Evolutionary conservation across 2,888 invertebrate species (phyloP), one percentile per base, ranked within the genome.

Genomic region (Gnatocerus cornutus): DNA sequence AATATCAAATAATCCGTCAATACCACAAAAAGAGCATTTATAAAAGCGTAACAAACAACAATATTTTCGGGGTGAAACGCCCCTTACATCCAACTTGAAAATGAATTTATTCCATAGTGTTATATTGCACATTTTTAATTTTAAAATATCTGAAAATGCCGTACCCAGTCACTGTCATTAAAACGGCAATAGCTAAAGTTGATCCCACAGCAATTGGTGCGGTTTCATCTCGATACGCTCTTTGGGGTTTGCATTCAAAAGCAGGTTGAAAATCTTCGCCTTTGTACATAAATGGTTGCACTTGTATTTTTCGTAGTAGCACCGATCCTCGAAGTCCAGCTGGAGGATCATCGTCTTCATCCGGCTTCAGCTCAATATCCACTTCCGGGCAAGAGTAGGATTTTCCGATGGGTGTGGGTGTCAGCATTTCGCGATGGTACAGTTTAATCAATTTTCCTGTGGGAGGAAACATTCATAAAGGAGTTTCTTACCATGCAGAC

Each of bases 221-320:
- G 0, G 95, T 91, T 82, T 96, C 96, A 77, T 95, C 94, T 8
- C 94, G 88, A 73, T 86, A 87, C 30, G 86, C 86, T 71, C 86
- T 86, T 56, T 86, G 83, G 37, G 87, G 85, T 58, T 87, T 88
- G 80, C 93, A 93, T 71, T 90, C 89, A 86, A 91, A 91, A 0
- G 91, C 88, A 0, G 89, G 87, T 0, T 92, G 92, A 80, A 93
- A 88, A 81, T 90, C 84, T 82, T 91, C 91, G 46, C 91, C 92
- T 82, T 93, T 93, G 85, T 93, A 94, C 90, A 95, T 95, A 85
- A 96, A 96, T 16, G 96, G 94, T 81, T 96, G 96, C 66, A 96
- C 88, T 56, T 82, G 81, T 12, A 82, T 74, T 12, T 79, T 74
- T 58, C 85, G 77, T 10, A 85, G 71, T 21, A 81, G 77, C 3